Percentiles rank a stretch among this genome's conserved stretches.
Conservation (phyloP, 1,140 invertebrate genomes). For the Hyposmocoma kahamanoa region DNA sequence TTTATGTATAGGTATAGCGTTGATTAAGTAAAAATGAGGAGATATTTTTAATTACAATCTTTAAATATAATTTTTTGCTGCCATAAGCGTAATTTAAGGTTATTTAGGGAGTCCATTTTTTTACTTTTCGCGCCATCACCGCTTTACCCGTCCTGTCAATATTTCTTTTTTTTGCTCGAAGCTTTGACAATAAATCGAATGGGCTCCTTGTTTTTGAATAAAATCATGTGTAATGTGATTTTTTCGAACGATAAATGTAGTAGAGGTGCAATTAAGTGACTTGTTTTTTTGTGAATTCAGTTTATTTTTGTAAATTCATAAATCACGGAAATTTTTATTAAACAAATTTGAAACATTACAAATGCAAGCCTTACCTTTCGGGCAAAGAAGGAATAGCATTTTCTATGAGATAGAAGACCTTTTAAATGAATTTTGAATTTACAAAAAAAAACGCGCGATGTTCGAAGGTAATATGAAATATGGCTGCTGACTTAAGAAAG, state of each 20-base stretch:
- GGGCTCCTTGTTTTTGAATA: background rate
- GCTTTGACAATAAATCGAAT: conserved; percentile 5
- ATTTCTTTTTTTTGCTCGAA: background rate
- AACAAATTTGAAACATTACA: too few species aligned
- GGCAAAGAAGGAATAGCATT: background rate
- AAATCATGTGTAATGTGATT: too few species aligned
- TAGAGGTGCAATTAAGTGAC: too few species aligned
- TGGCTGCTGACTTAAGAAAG: conserved; percentile 60
- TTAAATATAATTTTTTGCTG: conserved; percentile 46
- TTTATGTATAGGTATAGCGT: conserved; percentile 37
- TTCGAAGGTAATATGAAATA: conserved; percentile 4
- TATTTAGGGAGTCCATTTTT: conserved; percentile 36
- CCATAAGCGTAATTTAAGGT: conserved; percentile 50
- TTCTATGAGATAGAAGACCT: too few species aligned
- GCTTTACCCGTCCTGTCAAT: conserved; percentile 2
- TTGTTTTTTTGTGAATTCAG: too few species aligned
- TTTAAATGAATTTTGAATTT: background rate
- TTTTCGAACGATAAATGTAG: too few species aligned
- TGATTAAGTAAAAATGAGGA: conserved; percentile 44
- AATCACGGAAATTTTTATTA: too few species aligned
- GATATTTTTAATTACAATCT: conserved; percentile 69
- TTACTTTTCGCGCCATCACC: conserved; percentile 2
- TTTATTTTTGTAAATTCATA: too few species aligned
- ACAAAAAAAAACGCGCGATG: background rate
- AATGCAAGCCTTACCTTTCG: background rate